These are phyloP conservation scores for Teleopsis dalmanni DNA, from an alignment of 1,140 invertebrate species.

Conservation along the genomic window DNA sequence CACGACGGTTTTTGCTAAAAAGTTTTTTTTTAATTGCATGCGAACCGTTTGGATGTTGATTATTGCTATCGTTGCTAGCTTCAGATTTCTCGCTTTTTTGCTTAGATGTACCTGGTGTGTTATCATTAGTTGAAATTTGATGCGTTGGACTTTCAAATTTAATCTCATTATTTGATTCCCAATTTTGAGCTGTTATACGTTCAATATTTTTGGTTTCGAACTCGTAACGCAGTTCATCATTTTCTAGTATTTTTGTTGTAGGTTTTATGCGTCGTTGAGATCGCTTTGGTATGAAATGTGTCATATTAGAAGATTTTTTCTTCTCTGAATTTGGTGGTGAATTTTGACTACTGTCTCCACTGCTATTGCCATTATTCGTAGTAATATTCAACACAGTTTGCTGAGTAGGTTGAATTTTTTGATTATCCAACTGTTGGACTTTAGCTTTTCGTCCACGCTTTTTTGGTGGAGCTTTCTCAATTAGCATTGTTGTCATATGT, in stretches of 20 bases:
- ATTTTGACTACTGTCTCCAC: slow-evolving; percentile 2
- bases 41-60: slow-evolving; percentile 21
- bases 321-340: background rate
- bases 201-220: slow-evolving; percentile 51
- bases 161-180: slow-evolving; percentile 18
- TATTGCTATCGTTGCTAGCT: slow-evolving; percentile 15
- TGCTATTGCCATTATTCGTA: background rate
- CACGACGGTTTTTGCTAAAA: slow-evolving; percentile 28
- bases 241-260: slow-evolving; percentile 51
- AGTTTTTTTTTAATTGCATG: slow-evolving; percentile 35
- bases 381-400: slow-evolving; percentile 16
- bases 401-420: background rate
- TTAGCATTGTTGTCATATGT: background rate
- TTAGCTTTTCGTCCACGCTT: slow-evolving; percentile 40
- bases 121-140: slow-evolving; percentile 16
- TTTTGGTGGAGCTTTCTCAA: slow-evolving; percentile 39
- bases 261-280: slow-evolving; percentile 51
- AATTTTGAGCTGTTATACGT: slow-evolving; percentile 33
- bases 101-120: slow-evolving; percentile 13
- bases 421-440: slow-evolving; percentile 1
- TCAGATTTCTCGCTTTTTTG: slow-evolving; percentile 34
- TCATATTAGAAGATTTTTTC: background rate
- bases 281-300: slow-evolving; percentile 29
- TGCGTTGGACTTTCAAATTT: slow-evolving; percentile 9
- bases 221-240: slow-evolving; percentile 50